Evolutionary conservation across 1,140 invertebrate genomes (phyloP).

Genomic region (Antheraea pernyi): DNA sequence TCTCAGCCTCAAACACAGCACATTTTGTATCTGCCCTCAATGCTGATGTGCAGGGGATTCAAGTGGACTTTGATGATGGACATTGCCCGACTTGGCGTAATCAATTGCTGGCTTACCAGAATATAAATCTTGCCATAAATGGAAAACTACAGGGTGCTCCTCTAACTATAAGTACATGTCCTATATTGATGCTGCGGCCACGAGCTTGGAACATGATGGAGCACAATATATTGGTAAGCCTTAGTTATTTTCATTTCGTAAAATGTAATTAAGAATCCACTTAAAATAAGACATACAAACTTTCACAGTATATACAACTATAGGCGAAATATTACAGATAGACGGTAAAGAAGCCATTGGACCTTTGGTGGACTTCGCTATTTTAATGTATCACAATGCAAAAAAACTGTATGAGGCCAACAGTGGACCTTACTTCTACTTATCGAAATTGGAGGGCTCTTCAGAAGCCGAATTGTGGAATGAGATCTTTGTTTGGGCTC

Average conservation of each 20-base stretch:
- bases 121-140: conserved; percentile 81
- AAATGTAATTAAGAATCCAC: no score
- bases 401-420: conserved; percentile 74
- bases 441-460: conserved; percentile 85
- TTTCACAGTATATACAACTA: no score
- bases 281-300: no score
- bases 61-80: conserved; percentile 86
- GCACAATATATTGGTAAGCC: conserved; percentile 82
- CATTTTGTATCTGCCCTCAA: conserved; percentile 79
- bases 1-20: conserved; percentile 79
- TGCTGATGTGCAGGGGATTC: conserved; percentile 79
- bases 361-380: conserved; percentile 84
- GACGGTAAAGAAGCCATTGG: conserved; percentile 84
- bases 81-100: conserved; percentile 87
- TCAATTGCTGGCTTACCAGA: conserved; percentile 83
- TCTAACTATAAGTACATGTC: conserved; percentile 71
- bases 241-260: no score
- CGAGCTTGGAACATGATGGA: conserved; percentile 88
- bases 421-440: conserved; percentile 84
- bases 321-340: conserved; percentile 60
- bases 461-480: conserved; percentile 85
- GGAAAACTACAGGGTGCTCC: conserved; percentile 78
- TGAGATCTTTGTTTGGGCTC: conserved; percentile 86
- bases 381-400: conserved; percentile 85
- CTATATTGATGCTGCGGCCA: conserved; percentile 84